Conservation (phyloP, 1,140 invertebrate species). For the Anadara kagoshimensis region DNA sequence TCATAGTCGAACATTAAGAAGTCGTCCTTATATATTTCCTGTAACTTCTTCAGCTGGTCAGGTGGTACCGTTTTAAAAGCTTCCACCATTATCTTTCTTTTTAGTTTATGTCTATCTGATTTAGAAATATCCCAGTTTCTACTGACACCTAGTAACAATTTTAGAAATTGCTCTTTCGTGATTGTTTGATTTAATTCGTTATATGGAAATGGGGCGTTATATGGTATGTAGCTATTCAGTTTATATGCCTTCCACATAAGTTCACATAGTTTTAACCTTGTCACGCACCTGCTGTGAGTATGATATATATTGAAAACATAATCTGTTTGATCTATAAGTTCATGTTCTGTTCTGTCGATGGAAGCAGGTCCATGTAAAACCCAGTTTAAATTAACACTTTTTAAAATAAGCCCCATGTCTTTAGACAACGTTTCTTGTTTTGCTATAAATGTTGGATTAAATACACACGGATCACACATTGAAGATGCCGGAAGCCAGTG, state of each 20-base stretch:
- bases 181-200: not conserved
- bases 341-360: not conserved
- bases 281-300: not conserved
- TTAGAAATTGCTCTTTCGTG: not conserved
- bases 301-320: not conserved
- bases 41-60: not conserved
- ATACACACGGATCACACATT: constrained; percentile 26
- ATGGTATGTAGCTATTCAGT: constrained; percentile 8
- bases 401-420: constrained; percentile 24
- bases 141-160: not conserved
- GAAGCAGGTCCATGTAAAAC: not conserved
- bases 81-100: not conserved
- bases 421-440: constrained; percentile 36
- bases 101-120: not conserved
- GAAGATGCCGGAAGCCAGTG: constrained; percentile 2
- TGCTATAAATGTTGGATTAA: constrained; percentile 29
- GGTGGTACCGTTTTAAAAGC: constrained; percentile 8
- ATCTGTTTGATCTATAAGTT: constrained; percentile 1
- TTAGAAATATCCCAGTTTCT: not conserved
- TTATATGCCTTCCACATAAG: constrained; percentile 29
- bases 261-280: not conserved
- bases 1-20: constrained; percentile 27
- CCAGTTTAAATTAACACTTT: constrained; percentile 6
- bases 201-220: not conserved
- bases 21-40: constrained; percentile 15